Evolutionary conservation across 2,113 vertebrate genomes (phyloP).

Genomic region (Callospermophilus lateralis): DNA sequence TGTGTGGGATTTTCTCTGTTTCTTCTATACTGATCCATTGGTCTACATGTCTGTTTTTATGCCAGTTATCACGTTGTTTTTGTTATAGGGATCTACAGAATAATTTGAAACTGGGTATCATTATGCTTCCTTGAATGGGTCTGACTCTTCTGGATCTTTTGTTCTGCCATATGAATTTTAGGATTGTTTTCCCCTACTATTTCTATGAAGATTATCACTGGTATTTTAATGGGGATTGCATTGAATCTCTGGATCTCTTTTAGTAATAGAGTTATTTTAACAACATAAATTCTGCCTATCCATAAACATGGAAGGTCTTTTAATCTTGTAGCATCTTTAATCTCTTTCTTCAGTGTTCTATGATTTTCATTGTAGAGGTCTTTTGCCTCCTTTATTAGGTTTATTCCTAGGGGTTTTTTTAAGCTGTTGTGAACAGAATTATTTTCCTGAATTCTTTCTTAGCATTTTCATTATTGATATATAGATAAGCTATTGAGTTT

Average conservation of each 20-base stretch:
- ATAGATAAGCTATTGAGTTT: neutral
- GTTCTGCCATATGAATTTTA: too few species aligned
- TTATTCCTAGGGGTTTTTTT: neutral
- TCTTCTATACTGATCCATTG: too few species aligned
- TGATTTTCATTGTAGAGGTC: neutral
- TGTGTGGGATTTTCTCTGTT: too few species aligned
- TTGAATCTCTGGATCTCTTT: neutral
- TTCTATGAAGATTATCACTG: too few species aligned
- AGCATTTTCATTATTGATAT: neutral
- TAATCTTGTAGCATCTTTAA: neutral
- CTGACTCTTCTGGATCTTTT: too few species aligned
- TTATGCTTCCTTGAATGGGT: too few species aligned
- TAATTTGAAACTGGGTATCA: too few species aligned
- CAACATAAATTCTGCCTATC: neutral
- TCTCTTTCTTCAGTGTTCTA: neutral
- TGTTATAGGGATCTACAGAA: too few species aligned
- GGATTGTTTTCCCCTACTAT: too few species aligned
- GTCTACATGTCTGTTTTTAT: too few species aligned
- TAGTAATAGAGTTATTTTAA: neutral
- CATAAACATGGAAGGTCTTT: neutral
- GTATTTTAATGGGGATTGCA: neutral
- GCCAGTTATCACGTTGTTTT: too few species aligned
- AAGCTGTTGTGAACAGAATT: neutral
- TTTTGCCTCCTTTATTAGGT: neutral
- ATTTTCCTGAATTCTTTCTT: neutral